Evolutionary conservation across 2,113 vertebrate genomes (phyloP).

Genomic region (Trachemys scripta): DNA sequence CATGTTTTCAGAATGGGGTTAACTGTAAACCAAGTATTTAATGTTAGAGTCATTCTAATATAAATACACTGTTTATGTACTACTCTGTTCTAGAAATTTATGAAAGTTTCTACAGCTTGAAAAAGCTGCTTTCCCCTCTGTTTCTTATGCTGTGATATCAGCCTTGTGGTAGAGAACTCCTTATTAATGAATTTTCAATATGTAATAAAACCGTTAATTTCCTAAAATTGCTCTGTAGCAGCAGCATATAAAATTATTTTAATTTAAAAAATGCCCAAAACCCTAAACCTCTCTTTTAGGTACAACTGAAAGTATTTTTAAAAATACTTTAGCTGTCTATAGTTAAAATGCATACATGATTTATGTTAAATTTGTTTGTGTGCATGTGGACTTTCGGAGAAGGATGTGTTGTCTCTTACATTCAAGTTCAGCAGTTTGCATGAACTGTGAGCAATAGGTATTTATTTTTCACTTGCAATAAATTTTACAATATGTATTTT

Average conservation of each 20-base stretch:
- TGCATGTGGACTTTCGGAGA: not conserved
- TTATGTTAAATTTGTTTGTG: not conserved
- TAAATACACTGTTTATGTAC: not conserved
- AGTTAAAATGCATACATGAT: not conserved
- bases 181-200: not conserved
- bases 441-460: not conserved
- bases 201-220: not conserved
- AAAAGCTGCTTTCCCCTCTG: not conserved
- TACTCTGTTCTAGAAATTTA: not conserved
- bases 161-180: not conserved
- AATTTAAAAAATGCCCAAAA: slow-evolving; percentile 16
- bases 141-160: not conserved
- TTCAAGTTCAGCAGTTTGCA: not conserved
- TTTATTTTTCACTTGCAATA: slow-evolving; percentile 23
- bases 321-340: not conserved
- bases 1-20: not conserved
- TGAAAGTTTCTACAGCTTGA: not conserved
- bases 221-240: not conserved
- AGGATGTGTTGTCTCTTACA: not conserved
- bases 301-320: rapidly evolving
- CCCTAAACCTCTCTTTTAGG: not conserved
- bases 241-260: not conserved
- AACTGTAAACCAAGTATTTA: not conserved
- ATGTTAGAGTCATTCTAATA: not conserved
- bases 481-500: slow-evolving; percentile 23